Percentiles rank a stretch among this genome's conserved stretches.
Evolutionary conservation across 2,113 vertebrate genomes (phyloP).

Genomic region (Osmerus mordax): DNA sequence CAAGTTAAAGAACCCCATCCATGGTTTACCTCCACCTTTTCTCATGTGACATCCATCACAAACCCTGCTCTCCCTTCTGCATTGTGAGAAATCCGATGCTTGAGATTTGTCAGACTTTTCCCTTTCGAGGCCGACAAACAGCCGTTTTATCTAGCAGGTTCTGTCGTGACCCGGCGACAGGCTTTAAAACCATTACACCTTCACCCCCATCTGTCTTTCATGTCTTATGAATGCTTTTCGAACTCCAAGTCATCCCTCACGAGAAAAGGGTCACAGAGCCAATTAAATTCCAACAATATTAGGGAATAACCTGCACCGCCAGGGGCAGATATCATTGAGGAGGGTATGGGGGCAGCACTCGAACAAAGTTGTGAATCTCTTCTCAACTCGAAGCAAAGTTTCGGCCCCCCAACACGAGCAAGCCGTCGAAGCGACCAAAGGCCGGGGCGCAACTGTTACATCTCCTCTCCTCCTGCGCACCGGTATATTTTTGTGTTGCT

Average conservation of each 20-base stretch:
- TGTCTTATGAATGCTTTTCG: constrained; percentile 11
- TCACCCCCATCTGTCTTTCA: constrained; percentile 41
- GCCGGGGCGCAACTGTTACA: not conserved
- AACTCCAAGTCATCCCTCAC: constrained; percentile 32
- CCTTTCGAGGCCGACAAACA: constrained; percentile 12
- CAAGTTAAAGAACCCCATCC: constrained; percentile 6
- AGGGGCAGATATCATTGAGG: not conserved
- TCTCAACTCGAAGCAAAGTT: not conserved
- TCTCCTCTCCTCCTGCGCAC: not conserved
- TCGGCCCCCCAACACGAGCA: not conserved
- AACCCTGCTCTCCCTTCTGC: not conserved
- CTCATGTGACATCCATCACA: constrained; percentile 24
- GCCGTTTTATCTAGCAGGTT: constrained; percentile 17
- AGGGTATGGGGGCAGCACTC: not conserved
- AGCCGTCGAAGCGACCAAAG: not conserved
- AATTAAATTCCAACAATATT: constrained; percentile 40
- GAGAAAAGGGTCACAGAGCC: constrained; percentile 33
- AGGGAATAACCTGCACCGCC: constrained; percentile 7
- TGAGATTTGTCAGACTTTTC: constrained; percentile 24
- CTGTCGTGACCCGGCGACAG: constrained; percentile 20
- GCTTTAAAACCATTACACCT: constrained; percentile 38
- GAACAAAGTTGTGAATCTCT: not conserved
- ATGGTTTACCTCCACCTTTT: constrained; percentile 5
- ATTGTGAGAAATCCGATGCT: constrained; percentile 17
- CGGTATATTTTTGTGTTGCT: not conserved